These are phyloP conservation scores for Arothron firmamentum DNA, from an alignment of 2,113 vertebrate genomes.

Conservation along the genomic window DNA sequence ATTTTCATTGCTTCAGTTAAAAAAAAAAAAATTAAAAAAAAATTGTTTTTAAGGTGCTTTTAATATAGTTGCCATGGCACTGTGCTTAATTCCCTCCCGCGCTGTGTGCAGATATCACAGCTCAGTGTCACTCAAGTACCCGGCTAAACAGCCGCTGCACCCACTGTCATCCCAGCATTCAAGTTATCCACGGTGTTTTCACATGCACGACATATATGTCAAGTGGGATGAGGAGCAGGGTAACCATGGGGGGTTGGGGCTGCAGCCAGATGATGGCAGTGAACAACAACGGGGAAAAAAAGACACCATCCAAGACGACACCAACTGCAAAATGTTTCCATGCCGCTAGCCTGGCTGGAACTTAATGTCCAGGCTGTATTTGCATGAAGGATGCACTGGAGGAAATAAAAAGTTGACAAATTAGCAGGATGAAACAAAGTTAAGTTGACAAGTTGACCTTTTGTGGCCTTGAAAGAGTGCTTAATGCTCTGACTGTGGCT, in stretches of 20 bases:
- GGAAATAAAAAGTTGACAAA: conserved; percentile 32
- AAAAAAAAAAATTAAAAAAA: conserved; percentile 57
- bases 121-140: conserved; percentile 48
- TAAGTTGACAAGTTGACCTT: conserved; percentile 69
- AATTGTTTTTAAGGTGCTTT: conserved; percentile 73
- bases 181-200: conserved; percentile 20
- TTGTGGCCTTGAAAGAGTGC: conserved; percentile 58
- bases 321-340: conserved; percentile 21
- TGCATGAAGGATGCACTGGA: conserved; percentile 30
- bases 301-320: conserved; percentile 19
- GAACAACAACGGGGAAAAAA: background rate
- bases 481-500: conserved; percentile 38
- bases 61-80: conserved; percentile 74
- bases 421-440: conserved; percentile 57
- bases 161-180: conserved; percentile 42
- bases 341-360: conserved; percentile 17
- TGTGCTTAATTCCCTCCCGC: conserved; percentile 65
- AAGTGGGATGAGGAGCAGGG: too few relatives aligned
- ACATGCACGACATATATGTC: conserved; percentile 5
- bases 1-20: conserved; percentile 60
- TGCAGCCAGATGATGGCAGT: background rate
- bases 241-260: background rate
- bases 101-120: conserved; percentile 31
- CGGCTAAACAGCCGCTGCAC: conserved; percentile 31
- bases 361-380: conserved; percentile 21